Evolutionary conservation across 2,888 invertebrate species (phyloP).

Genomic region (Chloroclystis v-ata): DNA sequence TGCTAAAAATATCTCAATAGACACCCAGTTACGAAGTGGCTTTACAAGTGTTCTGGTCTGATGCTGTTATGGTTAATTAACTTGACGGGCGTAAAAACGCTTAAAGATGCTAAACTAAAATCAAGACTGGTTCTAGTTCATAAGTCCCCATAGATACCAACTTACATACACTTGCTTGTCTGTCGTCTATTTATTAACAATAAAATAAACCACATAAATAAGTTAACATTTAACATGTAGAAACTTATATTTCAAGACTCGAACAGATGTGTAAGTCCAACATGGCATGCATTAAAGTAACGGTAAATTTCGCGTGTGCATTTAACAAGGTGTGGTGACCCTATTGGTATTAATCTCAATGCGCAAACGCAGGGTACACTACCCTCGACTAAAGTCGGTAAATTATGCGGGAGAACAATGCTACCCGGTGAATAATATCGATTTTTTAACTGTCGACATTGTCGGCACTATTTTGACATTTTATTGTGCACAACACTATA

Average conservation of each 20-base stretch:
- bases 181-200: not conserved
- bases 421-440: slow-evolving; percentile 47
- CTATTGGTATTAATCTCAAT: slow-evolving; percentile 24
- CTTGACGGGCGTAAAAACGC: slow-evolving; percentile 43
- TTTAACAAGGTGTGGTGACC: slow-evolving; percentile 29
- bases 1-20: slow-evolving; percentile 54
- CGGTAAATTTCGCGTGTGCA: slow-evolving; percentile 53
- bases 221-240: slow-evolving; percentile 4
- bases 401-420: slow-evolving; percentile 57
- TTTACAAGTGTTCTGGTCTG: slow-evolving; percentile 29
- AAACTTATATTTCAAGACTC: not conserved
- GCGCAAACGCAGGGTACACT: slow-evolving; percentile 58
- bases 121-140: slow-evolving; percentile 34
- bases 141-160: slow-evolving; percentile 9
- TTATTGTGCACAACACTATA: not conserved
- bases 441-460: slow-evolving; percentile 52
- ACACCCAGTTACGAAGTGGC: slow-evolving; percentile 22
- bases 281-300: slow-evolving; percentile 43
- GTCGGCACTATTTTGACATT: slow-evolving; percentile 26
- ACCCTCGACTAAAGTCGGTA: slow-evolving; percentile 50
- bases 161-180: slow-evolving; percentile 11
- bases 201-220: too few species aligned
- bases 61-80: slow-evolving; percentile 41
- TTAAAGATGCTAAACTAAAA: slow-evolving; percentile 52
- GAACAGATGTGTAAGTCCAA: slow-evolving; percentile 10